Conservation (phyloP, 2,888 invertebrate species). For the Leptinotarsa haldemani region DNA sequence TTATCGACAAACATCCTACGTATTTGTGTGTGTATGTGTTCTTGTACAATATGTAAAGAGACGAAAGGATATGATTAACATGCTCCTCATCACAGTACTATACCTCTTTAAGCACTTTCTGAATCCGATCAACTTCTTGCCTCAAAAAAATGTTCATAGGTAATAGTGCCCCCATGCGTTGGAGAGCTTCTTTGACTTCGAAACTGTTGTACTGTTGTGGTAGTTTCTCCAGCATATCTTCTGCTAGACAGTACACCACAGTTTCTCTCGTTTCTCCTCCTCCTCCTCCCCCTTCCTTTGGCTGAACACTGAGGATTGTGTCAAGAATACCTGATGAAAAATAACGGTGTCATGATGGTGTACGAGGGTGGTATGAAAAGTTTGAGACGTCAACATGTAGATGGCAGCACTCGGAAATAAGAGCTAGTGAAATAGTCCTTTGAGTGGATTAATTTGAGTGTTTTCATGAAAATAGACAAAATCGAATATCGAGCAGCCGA, state of each 20-base stretch:
- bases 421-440: too few relatives aligned
- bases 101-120: slow-evolving; percentile 80
- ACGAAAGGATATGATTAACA: too few relatives aligned
- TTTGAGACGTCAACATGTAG: background rate
- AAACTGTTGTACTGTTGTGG: slow-evolving; percentile 89
- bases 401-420: too few relatives aligned
- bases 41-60: too few relatives aligned
- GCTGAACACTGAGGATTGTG: slow-evolving; percentile 96
- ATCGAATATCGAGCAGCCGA: too few relatives aligned
- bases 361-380: background rate
- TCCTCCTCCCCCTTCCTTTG: slow-evolving; percentile 91
- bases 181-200: slow-evolving; percentile 89
- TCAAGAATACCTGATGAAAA: slow-evolving; percentile 78
- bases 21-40: too few relatives aligned
- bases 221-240: slow-evolving; percentile 90
- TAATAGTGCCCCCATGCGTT: slow-evolving; percentile 90
- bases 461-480: too few relatives aligned
- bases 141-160: slow-evolving; percentile 97
- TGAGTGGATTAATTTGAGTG: too few relatives aligned
- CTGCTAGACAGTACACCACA: slow-evolving; percentile 90
- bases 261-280: slow-evolving; percentile 94
- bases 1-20: too few relatives aligned
- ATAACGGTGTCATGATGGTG: background rate
- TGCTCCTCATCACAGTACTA: slow-evolving; percentile 10
- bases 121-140: slow-evolving; percentile 86